Percentiles rank a stretch among this genome's conserved stretches.
Evolutionary conservation across 1,140 invertebrate genomes (phyloP).

Genomic region (Meloidogyne hapla): DNA sequence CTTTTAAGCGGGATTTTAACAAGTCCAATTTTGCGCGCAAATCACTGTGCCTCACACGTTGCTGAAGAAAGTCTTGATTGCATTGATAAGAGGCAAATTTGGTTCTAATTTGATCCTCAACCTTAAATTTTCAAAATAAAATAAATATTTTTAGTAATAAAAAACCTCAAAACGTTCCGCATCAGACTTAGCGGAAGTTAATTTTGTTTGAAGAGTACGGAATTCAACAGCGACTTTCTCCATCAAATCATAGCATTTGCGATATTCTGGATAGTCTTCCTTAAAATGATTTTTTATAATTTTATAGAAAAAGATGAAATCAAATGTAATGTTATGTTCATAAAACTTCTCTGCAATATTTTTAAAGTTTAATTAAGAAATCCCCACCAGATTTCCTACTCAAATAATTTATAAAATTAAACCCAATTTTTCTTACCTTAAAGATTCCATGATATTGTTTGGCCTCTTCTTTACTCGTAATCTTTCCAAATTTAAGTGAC

Average conservation of each 20-base stretch:
- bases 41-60: constrained; percentile 21
- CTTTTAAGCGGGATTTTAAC: constrained; percentile 16
- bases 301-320: constrained; percentile 6
- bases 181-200: neutral
- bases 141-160: neutral
- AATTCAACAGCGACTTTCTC: constrained; percentile 14
- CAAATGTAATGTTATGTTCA: too few relatives aligned
- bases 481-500: constrained; percentile 13
- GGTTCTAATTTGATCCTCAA: constrained; percentile 1
- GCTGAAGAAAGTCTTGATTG: constrained; percentile 11
- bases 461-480: constrained; percentile 10
- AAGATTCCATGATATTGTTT: constrained; percentile 20
- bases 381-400: too few relatives aligned
- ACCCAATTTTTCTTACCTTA: constrained; percentile 1
- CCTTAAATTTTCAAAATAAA: constrained; percentile 14
- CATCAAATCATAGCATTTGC: constrained; percentile 19
- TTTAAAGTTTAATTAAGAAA: neutral
- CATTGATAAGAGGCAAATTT: constrained; percentile 27
- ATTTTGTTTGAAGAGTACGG: neutral
- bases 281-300: neutral
- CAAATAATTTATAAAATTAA: neutral
- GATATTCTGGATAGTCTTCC: constrained; percentile 31
- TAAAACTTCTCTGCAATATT: too few relatives aligned
- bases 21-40: constrained; percentile 21
- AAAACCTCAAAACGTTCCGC: constrained; percentile 13